phyloP scores from a whole-genome alignment of 2,113 vertebrate species.

The Balaeniceps rex region DNA sequence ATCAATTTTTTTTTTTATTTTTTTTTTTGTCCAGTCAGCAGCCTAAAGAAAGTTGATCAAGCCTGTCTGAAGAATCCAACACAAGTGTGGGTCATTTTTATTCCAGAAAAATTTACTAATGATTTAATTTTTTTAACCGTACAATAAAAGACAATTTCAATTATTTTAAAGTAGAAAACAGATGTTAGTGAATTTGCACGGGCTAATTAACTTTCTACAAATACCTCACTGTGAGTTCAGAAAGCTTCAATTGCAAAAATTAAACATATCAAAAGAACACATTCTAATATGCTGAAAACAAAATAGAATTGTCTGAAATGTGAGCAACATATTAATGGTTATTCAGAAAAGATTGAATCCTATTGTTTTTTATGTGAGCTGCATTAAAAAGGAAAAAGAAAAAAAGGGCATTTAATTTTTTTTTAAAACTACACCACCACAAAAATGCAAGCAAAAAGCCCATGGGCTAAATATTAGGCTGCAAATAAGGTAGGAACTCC shows the following conservation, averaged over 20 bases:
- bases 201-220: conserved; percentile 38
- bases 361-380: neutral
- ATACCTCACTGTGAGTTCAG: conserved; percentile 43
- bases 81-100: neutral
- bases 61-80: neutral
- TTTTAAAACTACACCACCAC: neutral
- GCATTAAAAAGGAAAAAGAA: neutral
- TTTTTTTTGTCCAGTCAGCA: neutral
- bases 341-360: neutral
- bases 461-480: neutral
- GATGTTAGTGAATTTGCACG: conserved; percentile 9
- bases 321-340: conserved; percentile 18
- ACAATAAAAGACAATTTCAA: conserved; percentile 16
- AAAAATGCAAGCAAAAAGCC: neutral
- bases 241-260: conserved; percentile 27
- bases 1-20: neutral
- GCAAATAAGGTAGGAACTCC: neutral
- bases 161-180: conserved; percentile 51
- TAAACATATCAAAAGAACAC: conserved; percentile 21
- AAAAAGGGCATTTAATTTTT: neutral
- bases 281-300: neutral
- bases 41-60: neutral
- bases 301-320: neutral
- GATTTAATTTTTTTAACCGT: neutral
- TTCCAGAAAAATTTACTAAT: conserved; percentile 7